phyloP scores from a whole-genome alignment of 2,888 invertebrate species.

The Cephus nigrinus region DNA sequence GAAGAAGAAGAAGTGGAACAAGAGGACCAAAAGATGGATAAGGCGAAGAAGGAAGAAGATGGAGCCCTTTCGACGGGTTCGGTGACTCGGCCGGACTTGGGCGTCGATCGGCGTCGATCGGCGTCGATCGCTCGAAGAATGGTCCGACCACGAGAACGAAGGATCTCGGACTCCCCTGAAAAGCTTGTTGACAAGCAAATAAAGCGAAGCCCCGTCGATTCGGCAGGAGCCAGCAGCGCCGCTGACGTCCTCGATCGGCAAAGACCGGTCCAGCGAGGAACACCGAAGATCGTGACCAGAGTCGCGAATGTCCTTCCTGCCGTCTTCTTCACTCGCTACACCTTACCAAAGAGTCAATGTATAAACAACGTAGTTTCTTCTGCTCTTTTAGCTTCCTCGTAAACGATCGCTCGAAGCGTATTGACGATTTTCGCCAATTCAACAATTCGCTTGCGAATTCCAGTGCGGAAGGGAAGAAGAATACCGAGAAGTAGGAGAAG shows the following conservation, averaged over 20 bases:
- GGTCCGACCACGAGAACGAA: too few species aligned
- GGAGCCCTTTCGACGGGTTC: too few species aligned
- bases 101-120: too few species aligned
- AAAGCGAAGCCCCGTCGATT: constrained; percentile 9
- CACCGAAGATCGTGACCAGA: constrained; percentile 16
- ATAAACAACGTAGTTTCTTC: too few species aligned
- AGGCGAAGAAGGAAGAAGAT: constrained; percentile 15
- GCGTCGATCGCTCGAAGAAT: too few species aligned
- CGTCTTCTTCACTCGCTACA: too few species aligned
- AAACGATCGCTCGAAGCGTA: constrained; percentile 12
- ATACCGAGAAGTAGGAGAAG: constrained; percentile 6
- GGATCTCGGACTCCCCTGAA: constrained; percentile 1
- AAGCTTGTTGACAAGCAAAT: constrained; percentile 22
- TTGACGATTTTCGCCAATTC: constrained; percentile 27
- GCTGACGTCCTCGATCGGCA: constrained; percentile 1
- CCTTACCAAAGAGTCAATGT: constrained; percentile 3
- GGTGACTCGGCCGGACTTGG: too few species aligned
- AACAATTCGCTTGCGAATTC: constrained; percentile 10
- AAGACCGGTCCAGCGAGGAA: constrained; percentile 14
- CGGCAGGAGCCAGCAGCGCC: background rate
- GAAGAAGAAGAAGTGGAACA: constrained; percentile 9
- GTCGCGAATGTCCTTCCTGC: constrained; percentile 6
- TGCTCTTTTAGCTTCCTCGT: background rate
- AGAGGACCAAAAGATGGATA: constrained; percentile 10
- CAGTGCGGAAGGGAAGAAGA: background rate